phyloP scores from a whole-genome alignment of 23 tunicate genomes.

The Styela clava region DNA sequence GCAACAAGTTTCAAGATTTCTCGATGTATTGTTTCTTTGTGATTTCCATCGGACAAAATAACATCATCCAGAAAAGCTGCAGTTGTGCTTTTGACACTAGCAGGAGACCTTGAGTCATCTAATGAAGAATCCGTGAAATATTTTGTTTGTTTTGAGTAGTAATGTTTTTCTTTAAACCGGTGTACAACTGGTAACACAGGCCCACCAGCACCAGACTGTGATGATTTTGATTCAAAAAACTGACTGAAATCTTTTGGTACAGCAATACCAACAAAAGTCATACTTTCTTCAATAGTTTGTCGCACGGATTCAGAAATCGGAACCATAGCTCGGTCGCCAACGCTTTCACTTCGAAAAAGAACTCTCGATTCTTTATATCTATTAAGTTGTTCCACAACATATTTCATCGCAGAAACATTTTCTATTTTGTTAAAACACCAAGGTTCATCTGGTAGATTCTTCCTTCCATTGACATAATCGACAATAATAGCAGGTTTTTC shows the following conservation, averaged over 20 bases:
- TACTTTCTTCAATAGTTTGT: conserved; percentile 3
- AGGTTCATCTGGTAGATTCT: not conserved
- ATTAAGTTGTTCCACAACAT: not conserved
- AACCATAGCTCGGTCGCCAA: not conserved
- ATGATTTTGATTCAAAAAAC: not conserved
- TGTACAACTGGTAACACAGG: conserved; percentile 2
- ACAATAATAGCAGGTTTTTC: not conserved
- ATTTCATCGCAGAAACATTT: not conserved
- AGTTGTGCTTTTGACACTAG: not conserved
- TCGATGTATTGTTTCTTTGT: conserved; percentile 38
- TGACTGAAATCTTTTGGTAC: not conserved
- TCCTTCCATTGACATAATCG: not conserved
- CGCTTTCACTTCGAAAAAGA: not conserved
- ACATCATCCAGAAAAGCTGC: conserved; percentile 16
- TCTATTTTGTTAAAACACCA: conserved; percentile 11
- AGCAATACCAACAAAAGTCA: conserved; percentile 19
- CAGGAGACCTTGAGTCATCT: conserved; percentile 9
- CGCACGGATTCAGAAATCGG: conserved; percentile 2
- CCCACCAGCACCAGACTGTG: not conserved
- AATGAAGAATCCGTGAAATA: conserved; percentile 3
- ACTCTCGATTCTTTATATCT: not conserved
- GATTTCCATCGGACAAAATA: conserved; percentile 31
- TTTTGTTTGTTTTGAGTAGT: conserved; percentile 6
- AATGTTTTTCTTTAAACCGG: not conserved
- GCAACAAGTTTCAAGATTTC: conserved; percentile 63